A percentile compares a stretch with the other conserved stretches of the same genome.
Evolutionary conservation across 2,113 vertebrate genomes (phyloP).

Genomic region (Hiodon tergisus): DNA sequence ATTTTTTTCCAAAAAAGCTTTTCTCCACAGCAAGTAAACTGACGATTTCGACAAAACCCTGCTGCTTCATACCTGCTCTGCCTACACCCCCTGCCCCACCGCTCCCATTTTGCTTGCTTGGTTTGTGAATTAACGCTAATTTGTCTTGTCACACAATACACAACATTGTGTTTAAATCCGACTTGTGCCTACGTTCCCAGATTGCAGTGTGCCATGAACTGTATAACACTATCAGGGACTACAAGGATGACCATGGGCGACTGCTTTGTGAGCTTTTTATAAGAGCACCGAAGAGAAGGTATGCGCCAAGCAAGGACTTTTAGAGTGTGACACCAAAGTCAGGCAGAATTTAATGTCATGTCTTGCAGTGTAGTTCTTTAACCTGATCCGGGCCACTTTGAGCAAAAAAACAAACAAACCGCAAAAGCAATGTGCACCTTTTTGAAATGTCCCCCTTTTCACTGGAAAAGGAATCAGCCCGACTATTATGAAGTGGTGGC

Average conservation of each 20-base stretch:
- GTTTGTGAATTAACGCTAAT: background rate
- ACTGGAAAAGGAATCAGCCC: slow-evolving; percentile 80
- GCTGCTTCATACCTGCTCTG: background rate
- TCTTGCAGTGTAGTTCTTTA: no score
- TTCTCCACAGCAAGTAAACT: background rate
- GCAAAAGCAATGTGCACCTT: background rate
- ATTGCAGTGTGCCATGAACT: slow-evolving; percentile 97
- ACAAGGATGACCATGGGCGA: slow-evolving; percentile 95
- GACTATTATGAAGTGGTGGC: slow-evolving; percentile 98
- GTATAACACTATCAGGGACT: slow-evolving; percentile 94
- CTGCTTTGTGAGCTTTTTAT: slow-evolving; percentile 96
- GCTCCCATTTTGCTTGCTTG: background rate
- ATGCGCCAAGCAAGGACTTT: background rate
- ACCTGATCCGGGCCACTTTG: no score
- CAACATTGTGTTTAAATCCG: background rate
- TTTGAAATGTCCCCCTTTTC: background rate
- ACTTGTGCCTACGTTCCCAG: slow-evolving; percentile 53
- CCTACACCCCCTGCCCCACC: background rate
- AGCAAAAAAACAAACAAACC: no score
- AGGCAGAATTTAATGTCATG: no score
- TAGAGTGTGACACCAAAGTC: no score
- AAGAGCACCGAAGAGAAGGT: slow-evolving; percentile 94
- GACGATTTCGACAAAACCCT: background rate
- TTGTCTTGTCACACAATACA: background rate
- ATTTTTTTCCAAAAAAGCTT: background rate